Evolutionary conservation across 2,113 vertebrate genomes (phyloP).

Genomic region (Psophia crepitans): DNA sequence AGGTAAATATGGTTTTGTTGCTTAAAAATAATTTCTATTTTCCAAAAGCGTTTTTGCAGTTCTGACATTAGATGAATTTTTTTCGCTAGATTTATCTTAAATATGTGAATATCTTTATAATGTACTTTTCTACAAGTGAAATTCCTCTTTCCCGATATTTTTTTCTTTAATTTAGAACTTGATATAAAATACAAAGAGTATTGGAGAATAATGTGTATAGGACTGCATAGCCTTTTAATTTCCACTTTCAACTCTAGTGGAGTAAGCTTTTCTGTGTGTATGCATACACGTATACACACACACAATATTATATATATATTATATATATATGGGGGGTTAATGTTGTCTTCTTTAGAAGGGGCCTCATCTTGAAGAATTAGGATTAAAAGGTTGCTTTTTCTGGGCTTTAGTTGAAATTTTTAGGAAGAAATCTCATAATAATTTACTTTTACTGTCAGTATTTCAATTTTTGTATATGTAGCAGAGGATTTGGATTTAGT

Average conservation of each 20-base stretch:
- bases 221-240: neutral
- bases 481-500: neutral
- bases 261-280: neutral
- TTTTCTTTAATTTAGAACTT: neutral
- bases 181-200: neutral
- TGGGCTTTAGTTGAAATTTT: neutral
- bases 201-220: neutral
- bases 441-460: neutral
- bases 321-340: too few species aligned
- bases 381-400: neutral
- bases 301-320: neutral
- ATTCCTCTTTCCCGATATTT: neutral
- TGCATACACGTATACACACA: too few species aligned
- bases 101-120: neutral
- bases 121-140: neutral
- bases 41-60: neutral
- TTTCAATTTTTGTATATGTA: neutral
- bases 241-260: neutral
- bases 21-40: neutral
- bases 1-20: accelerated
- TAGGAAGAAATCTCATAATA: neutral
- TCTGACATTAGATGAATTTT: neutral
- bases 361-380: neutral
- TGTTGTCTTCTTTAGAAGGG: neutral
- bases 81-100: neutral